phyloP scores from a whole-genome alignment of 2,797 vertebrate genomes.

The Chaetophractus vellerosus region DNA sequence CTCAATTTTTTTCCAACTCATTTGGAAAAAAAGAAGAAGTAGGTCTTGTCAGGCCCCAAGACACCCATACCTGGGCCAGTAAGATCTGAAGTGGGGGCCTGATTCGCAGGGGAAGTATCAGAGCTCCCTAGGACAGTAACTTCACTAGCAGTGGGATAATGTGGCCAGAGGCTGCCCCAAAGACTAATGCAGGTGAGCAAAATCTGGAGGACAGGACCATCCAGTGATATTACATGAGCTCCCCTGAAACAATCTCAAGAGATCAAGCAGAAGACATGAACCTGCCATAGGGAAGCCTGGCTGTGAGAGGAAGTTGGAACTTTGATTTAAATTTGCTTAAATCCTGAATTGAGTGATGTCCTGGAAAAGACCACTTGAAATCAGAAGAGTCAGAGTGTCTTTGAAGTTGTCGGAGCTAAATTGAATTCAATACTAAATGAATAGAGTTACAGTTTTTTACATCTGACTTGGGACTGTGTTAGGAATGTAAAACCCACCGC shows the following conservation, averaged over 20 bases:
- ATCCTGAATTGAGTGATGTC: background rate
- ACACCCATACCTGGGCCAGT: background rate
- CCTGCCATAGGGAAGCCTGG: background rate
- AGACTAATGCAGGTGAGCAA: background rate
- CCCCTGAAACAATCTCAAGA: background rate
- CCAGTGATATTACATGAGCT: background rate
- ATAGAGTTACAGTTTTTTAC: background rate
- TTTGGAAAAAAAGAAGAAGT: background rate
- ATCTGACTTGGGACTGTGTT: background rate
- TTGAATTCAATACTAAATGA: background rate
- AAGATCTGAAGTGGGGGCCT: background rate
- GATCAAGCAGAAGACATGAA: background rate
- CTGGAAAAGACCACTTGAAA: background rate
- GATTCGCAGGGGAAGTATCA: background rate
- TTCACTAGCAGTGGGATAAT: background rate
- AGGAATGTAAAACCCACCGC: background rate
- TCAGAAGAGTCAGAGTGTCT: background rate
- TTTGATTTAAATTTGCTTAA: background rate
- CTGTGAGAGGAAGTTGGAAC: background rate
- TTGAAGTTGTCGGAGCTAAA: background rate
- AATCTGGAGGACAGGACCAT: background rate
- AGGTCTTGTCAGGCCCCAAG: background rate
- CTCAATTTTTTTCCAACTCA: too few relatives aligned
- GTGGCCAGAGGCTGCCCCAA: background rate
- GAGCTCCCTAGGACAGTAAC: rapidly evolving